phyloP scores from a whole-genome alignment of 2,797 vertebrate genomes.

The Anas bahamensis region DNA sequence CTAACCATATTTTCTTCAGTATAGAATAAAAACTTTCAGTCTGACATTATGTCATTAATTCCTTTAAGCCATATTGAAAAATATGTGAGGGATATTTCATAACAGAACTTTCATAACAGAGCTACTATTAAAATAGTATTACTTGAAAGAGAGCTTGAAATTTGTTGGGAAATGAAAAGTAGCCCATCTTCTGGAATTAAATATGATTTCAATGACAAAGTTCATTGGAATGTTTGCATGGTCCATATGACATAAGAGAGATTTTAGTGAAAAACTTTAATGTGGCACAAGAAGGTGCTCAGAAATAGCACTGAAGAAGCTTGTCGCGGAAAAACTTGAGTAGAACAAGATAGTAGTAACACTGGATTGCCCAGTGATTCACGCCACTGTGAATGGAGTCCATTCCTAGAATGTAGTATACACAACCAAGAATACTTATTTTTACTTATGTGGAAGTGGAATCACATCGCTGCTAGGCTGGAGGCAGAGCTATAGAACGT shows the following conservation, averaged over 20 bases:
- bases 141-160: neutral
- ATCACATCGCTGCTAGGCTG: neutral
- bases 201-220: neutral
- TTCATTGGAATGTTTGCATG: neutral
- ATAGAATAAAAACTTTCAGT: neutral
- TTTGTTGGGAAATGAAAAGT: neutral
- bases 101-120: neutral
- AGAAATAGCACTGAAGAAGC: neutral
- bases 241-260: neutral
- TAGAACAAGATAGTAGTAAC: neutral
- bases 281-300: neutral
- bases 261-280: neutral
- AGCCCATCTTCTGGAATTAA: neutral
- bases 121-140: neutral
- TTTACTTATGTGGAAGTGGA: neutral
- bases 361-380: neutral
- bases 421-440: neutral
- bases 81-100: neutral
- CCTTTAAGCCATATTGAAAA: neutral
- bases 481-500: neutral
- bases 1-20: neutral
- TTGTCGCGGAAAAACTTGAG: neutral
- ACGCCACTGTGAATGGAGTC: neutral
- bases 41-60: neutral
- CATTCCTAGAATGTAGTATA: neutral